Evolutionary conservation across 2,797 vertebrate genomes (phyloP), one percentile per base, ranked within the genome.

Genomic region (Steatocranus sp.): DNA sequence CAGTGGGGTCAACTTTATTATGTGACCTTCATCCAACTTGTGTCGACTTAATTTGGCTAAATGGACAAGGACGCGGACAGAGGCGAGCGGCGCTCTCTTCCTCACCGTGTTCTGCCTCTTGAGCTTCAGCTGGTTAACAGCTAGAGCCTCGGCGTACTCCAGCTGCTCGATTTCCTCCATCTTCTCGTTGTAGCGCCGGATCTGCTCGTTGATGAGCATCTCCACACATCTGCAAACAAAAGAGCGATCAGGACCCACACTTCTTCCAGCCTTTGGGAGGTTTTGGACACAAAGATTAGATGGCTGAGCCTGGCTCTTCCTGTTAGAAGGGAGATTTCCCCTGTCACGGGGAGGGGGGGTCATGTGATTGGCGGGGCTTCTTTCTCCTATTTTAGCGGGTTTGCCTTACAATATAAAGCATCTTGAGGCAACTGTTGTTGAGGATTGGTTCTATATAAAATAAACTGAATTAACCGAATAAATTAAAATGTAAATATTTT

Each of bases 111-210:
- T 98, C 87, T 98, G 95, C 36, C 96, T 96, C 88, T 98, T 97
- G 61, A 99, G 96, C 0, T 98, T 99, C 15, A 99, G 97, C 78
- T 98, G 95, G 68, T 97, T 97, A 3, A 97, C 96, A 1, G 98
- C 98, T 0, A 98, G 94, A 66, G 95, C 96, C 92, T 99, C 98
- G 0, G 97, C 98, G 0, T 96, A 98, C 92, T 99, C 99, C 91
- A 99, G 94, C 93, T 99, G 97, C 91, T 73, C 98, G 36, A 99
- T 99, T 91, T 98, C 98, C 23, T 98, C 97, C 97, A 99, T 98
- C 94, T 98, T 99, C 84, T 98, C 96, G 54, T 97, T 98, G 96
- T 99, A 99, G 82, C 94, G 96, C 86, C 98, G 94, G 94, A 97
- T 97, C 96, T 99, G 98, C 89, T 99, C 98, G 9, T 97, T 97